Percentiles rank a stretch among this genome's conserved stretches.
These are phyloP conservation scores for Melanerpes aurifrons DNA, from an alignment of 2,113 vertebrate species.

Conservation along the genomic window DNA sequence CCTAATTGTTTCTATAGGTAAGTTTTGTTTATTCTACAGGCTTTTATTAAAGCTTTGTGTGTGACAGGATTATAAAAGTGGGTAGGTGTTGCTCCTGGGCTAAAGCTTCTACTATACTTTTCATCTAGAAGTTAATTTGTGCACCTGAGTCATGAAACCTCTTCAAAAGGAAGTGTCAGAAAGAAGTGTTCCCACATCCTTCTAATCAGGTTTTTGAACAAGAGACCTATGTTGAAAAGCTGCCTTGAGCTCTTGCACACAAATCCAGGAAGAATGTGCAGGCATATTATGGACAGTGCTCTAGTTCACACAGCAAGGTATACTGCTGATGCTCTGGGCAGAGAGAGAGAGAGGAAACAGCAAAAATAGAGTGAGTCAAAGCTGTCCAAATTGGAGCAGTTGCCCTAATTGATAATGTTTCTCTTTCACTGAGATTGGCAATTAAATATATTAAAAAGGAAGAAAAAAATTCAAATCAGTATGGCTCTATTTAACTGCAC, in stretches of 20 bases:
- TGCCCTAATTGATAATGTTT: not conserved
- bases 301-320: not conserved
- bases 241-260: not conserved
- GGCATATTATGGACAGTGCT: not conserved
- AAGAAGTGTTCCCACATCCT: conserved; percentile 10
- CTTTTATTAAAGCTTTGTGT: not conserved
- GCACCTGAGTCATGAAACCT: conserved; percentile 40
- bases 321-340: not conserved
- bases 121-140: conserved; percentile 43
- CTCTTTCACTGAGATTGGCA: not conserved
- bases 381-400: not conserved
- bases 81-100: conserved; percentile 43
- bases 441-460: not conserved
- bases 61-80: conserved; percentile 7
- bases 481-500: conserved; percentile 19
- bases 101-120: conserved; percentile 29
- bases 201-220: conserved; percentile 8
- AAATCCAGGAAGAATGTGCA: conserved; percentile 20
- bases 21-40: conserved; percentile 37
- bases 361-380: not conserved
- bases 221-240: not conserved
- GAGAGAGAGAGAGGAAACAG: not conserved
- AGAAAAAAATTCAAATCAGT: not conserved
- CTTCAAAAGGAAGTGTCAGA: conserved; percentile 14
- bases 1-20: conserved; percentile 41